Evolutionary conservation across 2,113 vertebrate species (phyloP).

Genomic region (Scytalopus superciliaris): DNA sequence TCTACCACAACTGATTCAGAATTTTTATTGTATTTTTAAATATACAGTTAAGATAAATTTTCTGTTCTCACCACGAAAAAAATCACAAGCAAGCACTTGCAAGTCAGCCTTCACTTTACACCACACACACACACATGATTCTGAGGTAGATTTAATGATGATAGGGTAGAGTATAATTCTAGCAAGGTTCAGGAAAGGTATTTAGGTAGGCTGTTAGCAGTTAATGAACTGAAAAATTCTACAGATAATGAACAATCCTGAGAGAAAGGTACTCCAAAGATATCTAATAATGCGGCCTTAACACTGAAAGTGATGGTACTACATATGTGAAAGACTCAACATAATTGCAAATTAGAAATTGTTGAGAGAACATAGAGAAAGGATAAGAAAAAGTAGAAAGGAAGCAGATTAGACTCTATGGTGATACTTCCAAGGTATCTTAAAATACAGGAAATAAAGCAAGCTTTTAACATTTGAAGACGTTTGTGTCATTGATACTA

Average conservation of each 20-base stretch:
- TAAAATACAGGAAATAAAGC: neutral
- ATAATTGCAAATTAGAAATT: neutral
- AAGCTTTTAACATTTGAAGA: neutral
- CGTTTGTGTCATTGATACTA: neutral
- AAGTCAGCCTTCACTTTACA: neutral
- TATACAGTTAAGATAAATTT: neutral
- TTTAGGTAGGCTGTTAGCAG: neutral
- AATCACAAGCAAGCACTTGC: neutral
- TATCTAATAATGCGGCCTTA: neutral
- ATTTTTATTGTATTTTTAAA: neutral
- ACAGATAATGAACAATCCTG: neutral
- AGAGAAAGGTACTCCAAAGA: neutral
- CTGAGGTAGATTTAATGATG: neutral
- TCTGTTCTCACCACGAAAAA: neutral
- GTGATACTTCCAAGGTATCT: neutral
- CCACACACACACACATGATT: rapidly evolving
- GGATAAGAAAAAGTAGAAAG: neutral
- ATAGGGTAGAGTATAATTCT: neutral
- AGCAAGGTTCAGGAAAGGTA: neutral
- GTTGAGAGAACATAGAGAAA: neutral
- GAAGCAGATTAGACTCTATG: neutral
- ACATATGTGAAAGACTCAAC: neutral
- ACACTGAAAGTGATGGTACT: neutral
- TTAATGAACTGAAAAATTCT: neutral
- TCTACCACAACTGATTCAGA: neutral